These are phyloP conservation scores for Leptatherina wallacei DNA, from an alignment of 2,797 vertebrate genomes.

Conservation along the genomic window DNA sequence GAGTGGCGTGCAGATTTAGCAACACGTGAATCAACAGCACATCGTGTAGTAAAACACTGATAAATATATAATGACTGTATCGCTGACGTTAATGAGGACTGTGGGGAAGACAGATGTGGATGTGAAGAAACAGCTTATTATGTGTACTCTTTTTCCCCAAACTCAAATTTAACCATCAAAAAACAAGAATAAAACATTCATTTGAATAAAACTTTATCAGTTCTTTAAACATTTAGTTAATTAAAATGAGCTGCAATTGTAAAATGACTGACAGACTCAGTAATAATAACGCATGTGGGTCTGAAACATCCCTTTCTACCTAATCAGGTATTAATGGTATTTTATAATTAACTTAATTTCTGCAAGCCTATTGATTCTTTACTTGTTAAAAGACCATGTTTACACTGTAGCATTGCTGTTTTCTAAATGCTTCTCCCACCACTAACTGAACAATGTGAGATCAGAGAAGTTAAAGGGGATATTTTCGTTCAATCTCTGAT, in stretches of 20 bases:
- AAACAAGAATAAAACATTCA: neutral
- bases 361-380: no score
- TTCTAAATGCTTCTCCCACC: neutral
- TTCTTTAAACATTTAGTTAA: neutral
- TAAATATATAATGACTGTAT: neutral
- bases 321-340: neutral
- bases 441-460: neutral
- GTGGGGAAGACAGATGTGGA: no score
- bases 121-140: neutral
- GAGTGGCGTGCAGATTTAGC: neutral
- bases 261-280: no score
- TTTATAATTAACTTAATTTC: neutral
- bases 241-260: no score
- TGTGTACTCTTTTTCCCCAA: neutral
- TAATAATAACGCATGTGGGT: neutral
- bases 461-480: neutral
- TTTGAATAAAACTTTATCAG: no score
- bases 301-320: neutral
- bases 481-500: neutral
- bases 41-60: no score
- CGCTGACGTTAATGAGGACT: neutral
- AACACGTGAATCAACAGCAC: no score
- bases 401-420: neutral
- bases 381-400: neutral
- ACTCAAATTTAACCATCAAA: neutral